Evolutionary conservation across 92 coral and sea anemone species (phyloP), one percentile per base, ranked within the genome.

Genomic region (Nematostella vectensis): DNA sequence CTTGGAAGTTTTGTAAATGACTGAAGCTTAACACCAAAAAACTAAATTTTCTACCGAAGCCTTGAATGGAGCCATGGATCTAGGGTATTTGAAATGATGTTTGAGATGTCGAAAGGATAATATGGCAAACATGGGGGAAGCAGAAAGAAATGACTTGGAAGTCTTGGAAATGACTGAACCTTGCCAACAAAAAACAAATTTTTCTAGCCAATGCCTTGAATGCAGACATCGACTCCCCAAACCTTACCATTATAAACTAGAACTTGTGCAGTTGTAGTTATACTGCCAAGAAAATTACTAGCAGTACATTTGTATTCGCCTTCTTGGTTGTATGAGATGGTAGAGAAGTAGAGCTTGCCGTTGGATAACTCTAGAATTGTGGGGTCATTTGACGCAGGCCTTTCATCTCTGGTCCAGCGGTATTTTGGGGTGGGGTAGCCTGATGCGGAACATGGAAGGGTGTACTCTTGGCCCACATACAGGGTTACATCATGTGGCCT

Each of bases 231-330:
- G n/a, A n/a, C n/a, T n/a, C n/a, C n/a, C n/a, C n/a, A n/a, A n/a
- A n/a, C n/a, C n/a, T 45, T 77, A 89, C 97, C 97, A 49, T 69
- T 18, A 4, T 80, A 62, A 50, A 89, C 84, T 22, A 48, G 55
- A 13, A 89, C 69, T 42, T 67, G 62, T n/a, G 73, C 71, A 33
- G 68, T 55, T 25, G 72, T 72, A 2, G 67, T 26, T 29, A 56
- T 59, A 18, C 25, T 21, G 23, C 91, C 97, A 36, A 54, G 2
- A 0, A 4, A 0, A 47, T 89, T 83, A 1, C 29, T 24, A 2
- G 78, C 97, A 3, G 24, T 29, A 68, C 95, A 89, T n/a, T 81
- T 68, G 58, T 85, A 89, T 15, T 24, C 27, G 10, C 88, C 95
- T 11, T 60, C 33, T n/a, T 67, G 64, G 8, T 21, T 19, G 0